Conservation (phyloP, 2,113 vertebrate species). For the Sylvilagus bachmani region DNA sequence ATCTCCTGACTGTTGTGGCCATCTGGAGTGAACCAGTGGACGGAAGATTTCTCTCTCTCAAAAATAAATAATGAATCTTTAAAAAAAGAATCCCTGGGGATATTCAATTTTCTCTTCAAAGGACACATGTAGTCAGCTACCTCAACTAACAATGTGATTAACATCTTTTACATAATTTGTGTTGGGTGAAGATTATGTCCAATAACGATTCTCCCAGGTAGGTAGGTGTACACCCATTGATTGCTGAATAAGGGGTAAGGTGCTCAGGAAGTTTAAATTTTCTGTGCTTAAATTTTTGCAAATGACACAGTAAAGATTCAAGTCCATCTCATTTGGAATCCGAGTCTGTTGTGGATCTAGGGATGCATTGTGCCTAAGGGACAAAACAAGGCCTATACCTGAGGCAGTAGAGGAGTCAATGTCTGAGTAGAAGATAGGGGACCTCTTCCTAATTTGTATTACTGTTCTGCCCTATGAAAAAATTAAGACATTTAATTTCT, state of each 20-base stretch:
- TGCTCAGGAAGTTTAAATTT: background rate
- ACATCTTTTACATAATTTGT: background rate
- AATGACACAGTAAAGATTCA: background rate
- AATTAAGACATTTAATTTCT: constrained; percentile 51
- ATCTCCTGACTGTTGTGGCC: no score
- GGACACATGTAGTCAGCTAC: background rate
- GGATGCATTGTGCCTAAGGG: rapidly evolving
- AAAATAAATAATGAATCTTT: no score
- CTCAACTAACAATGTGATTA: background rate
- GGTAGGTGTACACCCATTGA: background rate
- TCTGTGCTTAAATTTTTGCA: background rate
- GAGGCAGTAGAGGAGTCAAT: background rate
- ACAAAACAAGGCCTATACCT: background rate
- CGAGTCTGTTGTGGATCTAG: background rate
- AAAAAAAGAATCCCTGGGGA: background rate
- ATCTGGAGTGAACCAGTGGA: no score
- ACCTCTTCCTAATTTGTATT: background rate
- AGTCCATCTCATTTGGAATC: background rate
- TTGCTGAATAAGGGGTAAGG: background rate
- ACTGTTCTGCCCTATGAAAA: background rate
- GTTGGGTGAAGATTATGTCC: background rate
- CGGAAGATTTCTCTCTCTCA: no score
- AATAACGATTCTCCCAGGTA: background rate
- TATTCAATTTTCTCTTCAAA: background rate
- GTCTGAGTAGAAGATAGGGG: background rate